Evolutionary conservation across 2,113 vertebrate species (phyloP).

Genomic region (Poecile atricapillus): DNA sequence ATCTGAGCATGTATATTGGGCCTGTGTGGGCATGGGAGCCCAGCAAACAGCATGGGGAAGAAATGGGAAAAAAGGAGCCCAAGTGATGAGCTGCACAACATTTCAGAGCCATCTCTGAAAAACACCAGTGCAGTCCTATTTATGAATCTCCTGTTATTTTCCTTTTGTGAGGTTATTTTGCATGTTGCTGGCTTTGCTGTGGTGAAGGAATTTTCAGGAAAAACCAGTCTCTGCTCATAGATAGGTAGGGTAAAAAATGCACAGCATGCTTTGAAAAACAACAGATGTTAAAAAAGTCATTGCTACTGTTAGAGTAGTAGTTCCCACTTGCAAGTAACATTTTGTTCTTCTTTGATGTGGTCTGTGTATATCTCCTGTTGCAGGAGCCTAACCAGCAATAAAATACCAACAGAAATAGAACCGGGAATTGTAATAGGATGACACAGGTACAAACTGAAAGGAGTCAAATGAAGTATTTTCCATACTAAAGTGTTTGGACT

Average conservation of each 20-base stretch:
- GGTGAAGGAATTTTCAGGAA: not conserved
- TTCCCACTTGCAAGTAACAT: conserved; percentile 5
- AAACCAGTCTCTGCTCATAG: not conserved
- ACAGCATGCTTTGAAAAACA: not conserved
- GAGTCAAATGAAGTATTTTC: conserved; percentile 39
- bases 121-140: not conserved
- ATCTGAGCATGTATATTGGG: not conserved
- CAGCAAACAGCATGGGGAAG: not conserved
- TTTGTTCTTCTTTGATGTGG: conserved; percentile 24
- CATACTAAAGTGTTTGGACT: not conserved
- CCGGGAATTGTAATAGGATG: not conserved
- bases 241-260: not conserved
- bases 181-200: not conserved
- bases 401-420: not conserved
- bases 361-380: not conserved
- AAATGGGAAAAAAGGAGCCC: not conserved
- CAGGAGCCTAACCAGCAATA: not conserved
- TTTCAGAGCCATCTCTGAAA: not conserved
- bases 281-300: conserved; percentile 12
- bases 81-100: not conserved
- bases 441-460: conserved; percentile 9
- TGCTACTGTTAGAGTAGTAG: not conserved
- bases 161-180: not conserved
- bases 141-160: not conserved
- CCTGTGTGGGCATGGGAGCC: not conserved